Evolutionary conservation across 2,888 invertebrate genomes (phyloP).

Genomic region (Drosophila trichaetosa): DNA sequence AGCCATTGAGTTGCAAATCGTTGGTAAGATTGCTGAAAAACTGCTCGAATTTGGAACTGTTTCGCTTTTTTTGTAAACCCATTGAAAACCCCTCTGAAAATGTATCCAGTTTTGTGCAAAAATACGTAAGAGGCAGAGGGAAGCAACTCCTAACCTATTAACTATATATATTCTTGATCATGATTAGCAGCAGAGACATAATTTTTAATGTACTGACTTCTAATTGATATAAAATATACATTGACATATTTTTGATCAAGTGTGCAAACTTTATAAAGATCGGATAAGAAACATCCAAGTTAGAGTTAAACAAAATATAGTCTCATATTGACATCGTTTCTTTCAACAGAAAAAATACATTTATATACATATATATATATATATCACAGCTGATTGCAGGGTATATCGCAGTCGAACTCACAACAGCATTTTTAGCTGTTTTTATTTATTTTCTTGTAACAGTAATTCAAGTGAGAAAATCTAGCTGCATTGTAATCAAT

Average conservation of each 20-base stretch:
- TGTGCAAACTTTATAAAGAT: not conserved
- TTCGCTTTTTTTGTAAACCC: not conserved
- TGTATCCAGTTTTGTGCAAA: not conserved
- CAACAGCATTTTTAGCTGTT: not conserved
- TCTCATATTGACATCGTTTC: not conserved
- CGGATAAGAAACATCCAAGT: not conserved
- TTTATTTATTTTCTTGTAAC: not conserved
- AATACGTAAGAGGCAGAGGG: not conserved
- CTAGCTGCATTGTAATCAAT: not conserved
- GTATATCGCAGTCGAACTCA: not conserved
- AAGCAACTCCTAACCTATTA: not conserved
- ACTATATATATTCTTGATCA: not conserved
- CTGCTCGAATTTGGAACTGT: not conserved
- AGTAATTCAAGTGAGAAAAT: not conserved
- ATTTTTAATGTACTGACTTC: not conserved
- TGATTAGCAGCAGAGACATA: not conserved
- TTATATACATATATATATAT: not conserved
- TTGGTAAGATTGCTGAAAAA: slow-evolving; percentile 15
- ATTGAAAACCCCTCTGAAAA: not conserved
- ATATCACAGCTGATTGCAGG: not conserved
- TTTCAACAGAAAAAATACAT: not conserved
- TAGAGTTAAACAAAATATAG: not conserved
- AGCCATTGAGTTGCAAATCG: not conserved
- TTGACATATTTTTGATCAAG: not conserved
- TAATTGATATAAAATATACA: not conserved